Evolutionary conservation across 2,888 invertebrate genomes (phyloP).

Genomic region (Drosophila infuscata): DNA sequence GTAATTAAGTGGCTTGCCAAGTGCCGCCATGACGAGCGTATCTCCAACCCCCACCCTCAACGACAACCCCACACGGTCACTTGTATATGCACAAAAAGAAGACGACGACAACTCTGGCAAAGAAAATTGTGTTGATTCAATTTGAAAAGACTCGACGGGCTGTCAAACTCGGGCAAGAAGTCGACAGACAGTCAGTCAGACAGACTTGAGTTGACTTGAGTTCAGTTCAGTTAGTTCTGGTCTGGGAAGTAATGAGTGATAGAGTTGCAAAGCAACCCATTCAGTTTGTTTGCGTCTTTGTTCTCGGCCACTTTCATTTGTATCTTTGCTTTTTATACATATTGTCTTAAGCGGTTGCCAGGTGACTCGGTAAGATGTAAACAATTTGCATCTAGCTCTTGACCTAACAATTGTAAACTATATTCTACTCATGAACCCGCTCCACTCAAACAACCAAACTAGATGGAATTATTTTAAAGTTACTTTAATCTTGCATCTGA

Average conservation of each 20-base stretch:
- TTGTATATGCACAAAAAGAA: conserved; percentile 60
- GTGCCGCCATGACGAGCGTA: conserved; percentile 37
- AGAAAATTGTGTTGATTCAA: conserved; percentile 79
- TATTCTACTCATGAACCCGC: not conserved
- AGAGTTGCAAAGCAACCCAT: conserved; percentile 42
- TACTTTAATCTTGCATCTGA: not conserved
- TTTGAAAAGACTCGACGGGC: conserved; percentile 67
- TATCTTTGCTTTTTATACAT: conserved; percentile 26
- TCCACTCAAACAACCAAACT: not conserved
- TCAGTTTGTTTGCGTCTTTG: conserved; percentile 57
- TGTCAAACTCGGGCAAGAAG: conserved; percentile 56
- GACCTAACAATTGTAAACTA: conserved; percentile 51
- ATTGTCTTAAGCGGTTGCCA: conserved; percentile 41
- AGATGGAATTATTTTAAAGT: not conserved
- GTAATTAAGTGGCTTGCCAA: conserved; percentile 80
- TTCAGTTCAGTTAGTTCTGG: conserved; percentile 18
- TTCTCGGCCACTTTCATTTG: conserved; percentile 45
- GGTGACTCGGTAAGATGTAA: conserved; percentile 44
- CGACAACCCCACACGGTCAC: conserved; percentile 52
- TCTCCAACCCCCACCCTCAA: not conserved
- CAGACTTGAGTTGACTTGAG: conserved; percentile 2
- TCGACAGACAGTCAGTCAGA: conserved; percentile 34
- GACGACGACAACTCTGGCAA: conserved; percentile 52
- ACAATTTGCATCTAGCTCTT: conserved; percentile 40
- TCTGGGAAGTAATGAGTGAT: conserved; percentile 31